Conservation (phyloP, 2,888 invertebrate genomes). For the Drosophila borborema region DNA sequence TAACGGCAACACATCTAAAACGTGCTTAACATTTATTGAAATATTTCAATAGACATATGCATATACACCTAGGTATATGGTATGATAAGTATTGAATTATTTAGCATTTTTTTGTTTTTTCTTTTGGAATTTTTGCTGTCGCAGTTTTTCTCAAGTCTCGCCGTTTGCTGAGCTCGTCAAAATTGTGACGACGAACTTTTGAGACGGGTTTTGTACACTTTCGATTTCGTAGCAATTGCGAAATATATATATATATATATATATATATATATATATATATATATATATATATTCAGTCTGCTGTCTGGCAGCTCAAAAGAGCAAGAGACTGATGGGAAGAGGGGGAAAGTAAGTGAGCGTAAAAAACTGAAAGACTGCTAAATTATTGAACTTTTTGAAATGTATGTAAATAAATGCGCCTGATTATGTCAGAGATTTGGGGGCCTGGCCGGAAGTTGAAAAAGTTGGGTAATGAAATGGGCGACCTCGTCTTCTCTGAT, state of each 20-base stretch:
- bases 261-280: neutral
- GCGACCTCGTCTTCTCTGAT: slow-evolving; percentile 9
- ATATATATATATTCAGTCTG: slow-evolving; percentile 23
- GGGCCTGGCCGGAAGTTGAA: slow-evolving; percentile 53
- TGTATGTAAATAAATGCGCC: slow-evolving; percentile 39
- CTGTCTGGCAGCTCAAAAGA: slow-evolving; percentile 57
- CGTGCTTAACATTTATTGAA: slow-evolving; percentile 47
- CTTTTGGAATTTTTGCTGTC: slow-evolving; percentile 20
- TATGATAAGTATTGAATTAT: slow-evolving; percentile 16
- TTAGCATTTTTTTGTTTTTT: slow-evolving; percentile 39
- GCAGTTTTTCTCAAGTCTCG: slow-evolving; percentile 25
- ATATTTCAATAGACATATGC: slow-evolving; percentile 13
- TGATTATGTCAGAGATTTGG: slow-evolving; percentile 43
- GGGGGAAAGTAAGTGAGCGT: neutral
- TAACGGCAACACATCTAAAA: slow-evolving; percentile 35
- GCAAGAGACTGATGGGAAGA: neutral
- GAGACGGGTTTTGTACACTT: slow-evolving; percentile 27
- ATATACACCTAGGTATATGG: slow-evolving; percentile 1
- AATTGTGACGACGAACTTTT: slow-evolving; percentile 33
- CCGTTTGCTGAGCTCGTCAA: slow-evolving; percentile 57
- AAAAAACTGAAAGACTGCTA: slow-evolving; percentile 8
- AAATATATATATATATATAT: slow-evolving; percentile 3
- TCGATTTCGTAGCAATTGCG: slow-evolving; percentile 25
- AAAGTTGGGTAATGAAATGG: slow-evolving; percentile 7
- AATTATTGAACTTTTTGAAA: slow-evolving; percentile 55